Conservation (phyloP, 2,113 vertebrate genomes). For the Arenaria interpres region DNA sequence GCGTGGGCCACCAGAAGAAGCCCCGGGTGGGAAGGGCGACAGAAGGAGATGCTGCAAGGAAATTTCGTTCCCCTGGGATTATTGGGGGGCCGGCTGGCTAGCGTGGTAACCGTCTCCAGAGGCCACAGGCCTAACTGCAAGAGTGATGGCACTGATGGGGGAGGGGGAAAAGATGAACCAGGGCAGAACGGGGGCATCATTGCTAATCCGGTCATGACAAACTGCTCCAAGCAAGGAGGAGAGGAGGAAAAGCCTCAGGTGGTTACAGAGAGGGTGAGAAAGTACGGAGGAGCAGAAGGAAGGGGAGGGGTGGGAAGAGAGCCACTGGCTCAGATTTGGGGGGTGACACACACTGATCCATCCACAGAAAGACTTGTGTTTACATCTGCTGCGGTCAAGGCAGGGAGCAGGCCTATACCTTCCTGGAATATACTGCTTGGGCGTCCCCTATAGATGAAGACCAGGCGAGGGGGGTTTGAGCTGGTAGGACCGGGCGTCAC, state of each 20-base stretch:
- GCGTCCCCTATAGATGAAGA: neutral
- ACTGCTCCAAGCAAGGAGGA: neutral
- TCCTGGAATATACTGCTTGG: neutral
- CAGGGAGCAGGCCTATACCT: neutral
- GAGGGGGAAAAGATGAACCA: neutral
- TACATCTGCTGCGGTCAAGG: neutral
- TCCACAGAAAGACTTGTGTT: neutral
- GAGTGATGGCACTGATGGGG: neutral
- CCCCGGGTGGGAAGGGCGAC: neutral
- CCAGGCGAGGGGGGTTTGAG: neutral
- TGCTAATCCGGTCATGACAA: neutral
- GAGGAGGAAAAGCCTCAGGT: conserved; percentile 11
- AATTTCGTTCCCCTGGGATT: neutral
- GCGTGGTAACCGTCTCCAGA: neutral
- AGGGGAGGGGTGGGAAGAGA: neutral
- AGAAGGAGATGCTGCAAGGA: conserved; percentile 1
- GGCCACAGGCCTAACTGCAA: conserved; percentile 33
- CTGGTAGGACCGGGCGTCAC: neutral
- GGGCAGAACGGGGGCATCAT: neutral
- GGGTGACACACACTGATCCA: neutral
- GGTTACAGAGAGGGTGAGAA: neutral
- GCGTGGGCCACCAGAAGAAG: neutral
- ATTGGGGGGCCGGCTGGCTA: neutral
- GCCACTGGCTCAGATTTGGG: neutral
- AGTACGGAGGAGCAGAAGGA: neutral